Percentiles rank a stretch among this genome's conserved stretches.
These are phyloP conservation scores for Leptogaster cylindrica DNA, from an alignment of 2,888 invertebrate genomes.

Conservation along the genomic window DNA sequence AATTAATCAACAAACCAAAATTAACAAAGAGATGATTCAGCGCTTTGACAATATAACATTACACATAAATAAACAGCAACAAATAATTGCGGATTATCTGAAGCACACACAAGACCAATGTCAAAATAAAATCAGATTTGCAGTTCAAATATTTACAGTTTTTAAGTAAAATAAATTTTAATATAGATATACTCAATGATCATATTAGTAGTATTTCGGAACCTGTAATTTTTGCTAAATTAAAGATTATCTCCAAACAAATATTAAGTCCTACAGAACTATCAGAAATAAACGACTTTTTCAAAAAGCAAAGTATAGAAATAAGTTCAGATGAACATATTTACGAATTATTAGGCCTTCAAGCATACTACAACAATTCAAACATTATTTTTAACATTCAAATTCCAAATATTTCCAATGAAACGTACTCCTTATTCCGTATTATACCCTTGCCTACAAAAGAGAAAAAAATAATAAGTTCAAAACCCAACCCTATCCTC, in stretches of 20 bases:
- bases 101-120: too few species aligned
- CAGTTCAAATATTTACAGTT: background rate
- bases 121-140: too few species aligned
- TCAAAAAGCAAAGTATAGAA: too few species aligned
- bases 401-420: background rate
- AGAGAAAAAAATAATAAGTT: slow-evolving; percentile 30
- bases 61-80: too few species aligned
- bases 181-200: background rate
- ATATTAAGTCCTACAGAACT: background rate
- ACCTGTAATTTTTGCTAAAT: too few species aligned
- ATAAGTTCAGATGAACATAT: too few species aligned
- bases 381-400: background rate
- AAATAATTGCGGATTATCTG: background rate
- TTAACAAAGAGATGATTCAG: too few species aligned
- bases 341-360: too few species aligned
- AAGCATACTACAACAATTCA: slow-evolving; percentile 22
- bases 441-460: slow-evolving; percentile 38
- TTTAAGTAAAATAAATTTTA: background rate
- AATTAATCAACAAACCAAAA: too few species aligned
- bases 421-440: slow-evolving; percentile 23
- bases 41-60: too few species aligned
- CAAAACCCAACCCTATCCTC: slow-evolving; percentile 32
- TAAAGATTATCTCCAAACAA: slow-evolving; percentile 45
- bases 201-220: background rate
- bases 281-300: slow-evolving; percentile 27